phyloP scores from a whole-genome alignment of 2,797 vertebrate genomes.

The Lepilemur ruficaudatus region DNA sequence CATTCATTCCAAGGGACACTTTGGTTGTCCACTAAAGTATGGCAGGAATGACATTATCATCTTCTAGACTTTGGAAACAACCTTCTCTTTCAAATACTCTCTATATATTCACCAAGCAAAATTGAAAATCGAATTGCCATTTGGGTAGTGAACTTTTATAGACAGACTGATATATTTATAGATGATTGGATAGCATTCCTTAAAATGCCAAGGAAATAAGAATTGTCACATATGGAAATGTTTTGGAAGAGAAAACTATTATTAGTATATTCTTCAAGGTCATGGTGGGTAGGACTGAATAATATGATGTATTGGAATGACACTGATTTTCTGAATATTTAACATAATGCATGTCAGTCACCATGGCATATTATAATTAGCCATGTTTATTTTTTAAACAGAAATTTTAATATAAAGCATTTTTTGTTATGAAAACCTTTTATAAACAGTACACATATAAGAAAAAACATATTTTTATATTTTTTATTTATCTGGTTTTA shows the following conservation, averaged over 20 bases:
- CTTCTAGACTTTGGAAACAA: background rate
- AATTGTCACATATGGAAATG: slow-evolving; percentile 34
- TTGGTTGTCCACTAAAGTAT: background rate
- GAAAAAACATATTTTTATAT: background rate
- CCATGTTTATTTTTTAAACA: background rate
- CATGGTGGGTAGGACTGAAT: background rate
- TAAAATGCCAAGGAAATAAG: slow-evolving; percentile 59
- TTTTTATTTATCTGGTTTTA: background rate
- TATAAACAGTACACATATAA: background rate
- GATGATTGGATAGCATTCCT: background rate
- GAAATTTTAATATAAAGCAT: background rate
- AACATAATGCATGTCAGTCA: slow-evolving; percentile 5
- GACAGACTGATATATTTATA: background rate
- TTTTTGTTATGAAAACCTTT: slow-evolving; percentile 17
- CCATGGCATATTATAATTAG: slow-evolving; percentile 13
- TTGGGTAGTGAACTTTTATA: background rate
- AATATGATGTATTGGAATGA: slow-evolving; percentile 41
- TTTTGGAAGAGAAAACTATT: slow-evolving; percentile 4
- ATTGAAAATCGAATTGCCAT: slow-evolving; percentile 47
- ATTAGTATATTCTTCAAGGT: slow-evolving; percentile 50
- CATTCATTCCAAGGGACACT: slow-evolving; percentile 23
- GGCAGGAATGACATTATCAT: background rate
- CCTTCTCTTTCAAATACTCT: background rate
- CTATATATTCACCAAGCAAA: slow-evolving; percentile 35
- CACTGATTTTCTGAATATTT: background rate